phyloP scores from a whole-genome alignment of 1,140 invertebrate species.

The Pectinophora gossypiella region DNA sequence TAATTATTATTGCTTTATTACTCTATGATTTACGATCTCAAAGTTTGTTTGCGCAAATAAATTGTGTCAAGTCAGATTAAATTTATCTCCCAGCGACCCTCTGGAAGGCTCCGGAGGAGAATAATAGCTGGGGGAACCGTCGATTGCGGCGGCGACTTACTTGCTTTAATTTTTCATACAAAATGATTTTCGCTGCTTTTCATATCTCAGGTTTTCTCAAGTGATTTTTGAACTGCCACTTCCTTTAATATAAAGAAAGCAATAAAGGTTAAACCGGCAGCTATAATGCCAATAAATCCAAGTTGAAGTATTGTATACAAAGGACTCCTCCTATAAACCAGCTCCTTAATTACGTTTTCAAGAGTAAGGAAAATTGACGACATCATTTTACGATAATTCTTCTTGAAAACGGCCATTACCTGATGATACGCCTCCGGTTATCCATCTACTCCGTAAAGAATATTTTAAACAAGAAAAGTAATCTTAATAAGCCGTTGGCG shows the following conservation, averaged over 20 bases:
- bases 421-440: conserved; percentile 33
- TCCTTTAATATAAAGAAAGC: background rate
- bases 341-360: conserved; percentile 30
- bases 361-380: conserved; percentile 30
- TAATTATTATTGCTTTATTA: conserved; percentile 3
- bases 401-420: conserved; percentile 37
- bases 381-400: conserved; percentile 49
- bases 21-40: background rate
- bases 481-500: conserved; percentile 30
- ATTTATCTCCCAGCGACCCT: conserved; percentile 1
- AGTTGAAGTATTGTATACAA: background rate
- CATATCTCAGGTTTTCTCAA: background rate
- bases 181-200: background rate
- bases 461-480: conserved; percentile 34
- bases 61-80: conserved; percentile 1
- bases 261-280: background rate
- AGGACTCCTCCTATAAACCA: conserved; percentile 3
- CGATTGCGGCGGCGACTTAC: background rate
- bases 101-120: background rate
- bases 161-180: conserved; percentile 1
- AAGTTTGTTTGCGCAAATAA: conserved; percentile 3
- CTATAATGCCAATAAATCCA: conserved; percentile 1
- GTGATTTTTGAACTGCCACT: background rate
- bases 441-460: conserved; percentile 25
- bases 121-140: background rate